Evolutionary conservation across 2,113 vertebrate species (phyloP), one percentile per base, ranked within the genome.

Genomic region (Pluvianellus socialis): DNA sequence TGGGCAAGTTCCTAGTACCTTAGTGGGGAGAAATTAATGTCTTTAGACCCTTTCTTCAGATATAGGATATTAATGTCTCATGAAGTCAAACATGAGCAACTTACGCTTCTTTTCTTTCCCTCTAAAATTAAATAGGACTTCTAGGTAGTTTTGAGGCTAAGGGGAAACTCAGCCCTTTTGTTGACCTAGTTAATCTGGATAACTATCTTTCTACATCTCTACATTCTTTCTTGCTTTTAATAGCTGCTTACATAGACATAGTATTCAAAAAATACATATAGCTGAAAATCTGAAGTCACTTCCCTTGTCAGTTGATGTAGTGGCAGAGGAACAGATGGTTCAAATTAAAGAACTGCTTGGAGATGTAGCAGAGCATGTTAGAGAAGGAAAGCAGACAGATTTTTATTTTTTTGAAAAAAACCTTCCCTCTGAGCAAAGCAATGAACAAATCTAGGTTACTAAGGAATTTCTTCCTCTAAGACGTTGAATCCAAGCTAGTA

Each of bases 221-320:
- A 75, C 45, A 33, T 80, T 63, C 40, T 45, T 88, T 40, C 61
- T 85, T 59, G 28, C 40, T 93, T 93, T 84, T 81, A 96, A 88
- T 90, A 90, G 62, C n/a, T 72, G 62, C 45, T 93, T 88, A 68
- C 65, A 87, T n/a, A 94, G 49, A 67, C 49, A 76, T 35, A 70
- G 61, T 82, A 84, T 79, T 62, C 17, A 96, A 92, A 96, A 96
- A 92, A 83, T 67, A 86, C 62, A 92, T 80, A 77, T 50, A 92
- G 49, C 58, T 91, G 56, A 92, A 94, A 77, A 88, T 74, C 28
- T 92, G n/a, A 90, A 96, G 72, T 89, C 2, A 87, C 63, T 89
- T 81, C 35, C 45, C 45, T 79, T 76, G 27, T 84, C 86, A 73
- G 44, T 83, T 76, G 88, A 50, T 68, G 47, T 45, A 93, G 92